These are phyloP conservation scores for Neoniphon sammara DNA, from an alignment of 2,797 vertebrate species.

Conservation along the genomic window DNA sequence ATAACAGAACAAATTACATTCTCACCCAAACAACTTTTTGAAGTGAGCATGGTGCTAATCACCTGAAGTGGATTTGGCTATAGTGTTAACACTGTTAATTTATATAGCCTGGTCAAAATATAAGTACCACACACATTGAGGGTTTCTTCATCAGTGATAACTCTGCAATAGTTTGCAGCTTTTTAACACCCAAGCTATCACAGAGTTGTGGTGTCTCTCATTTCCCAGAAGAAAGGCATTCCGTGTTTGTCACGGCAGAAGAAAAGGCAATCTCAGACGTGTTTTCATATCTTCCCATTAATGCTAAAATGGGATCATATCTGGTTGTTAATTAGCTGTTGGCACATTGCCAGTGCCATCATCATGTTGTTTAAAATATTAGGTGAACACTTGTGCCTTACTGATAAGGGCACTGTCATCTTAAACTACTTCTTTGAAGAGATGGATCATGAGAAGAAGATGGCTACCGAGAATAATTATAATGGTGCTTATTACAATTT, in stretches of 20 bases:
- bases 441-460: not conserved
- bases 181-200: too few species aligned
- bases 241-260: not conserved
- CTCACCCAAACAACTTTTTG: too few species aligned
- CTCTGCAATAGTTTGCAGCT: too few species aligned
- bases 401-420: not conserved
- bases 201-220: too few species aligned
- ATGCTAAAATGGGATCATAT: not conserved
- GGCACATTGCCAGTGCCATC: not conserved
- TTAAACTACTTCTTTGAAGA: not conserved
- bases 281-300: not conserved
- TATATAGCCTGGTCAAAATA: too few species aligned
- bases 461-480: not conserved
- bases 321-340: not conserved
- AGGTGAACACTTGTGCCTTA: not conserved
- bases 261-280: not conserved
- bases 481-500: not conserved
- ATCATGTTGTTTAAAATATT: not conserved
- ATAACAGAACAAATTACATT: not conserved
- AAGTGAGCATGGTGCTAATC: too few species aligned
- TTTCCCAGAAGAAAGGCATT: too few species aligned
- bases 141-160: too few species aligned
- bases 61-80: too few species aligned
- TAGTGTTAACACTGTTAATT: too few species aligned
- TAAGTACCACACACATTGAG: too few species aligned